Evolutionary conservation across 1,140 invertebrate genomes (phyloP).

Genomic region (Drosophila subobscura): DNA sequence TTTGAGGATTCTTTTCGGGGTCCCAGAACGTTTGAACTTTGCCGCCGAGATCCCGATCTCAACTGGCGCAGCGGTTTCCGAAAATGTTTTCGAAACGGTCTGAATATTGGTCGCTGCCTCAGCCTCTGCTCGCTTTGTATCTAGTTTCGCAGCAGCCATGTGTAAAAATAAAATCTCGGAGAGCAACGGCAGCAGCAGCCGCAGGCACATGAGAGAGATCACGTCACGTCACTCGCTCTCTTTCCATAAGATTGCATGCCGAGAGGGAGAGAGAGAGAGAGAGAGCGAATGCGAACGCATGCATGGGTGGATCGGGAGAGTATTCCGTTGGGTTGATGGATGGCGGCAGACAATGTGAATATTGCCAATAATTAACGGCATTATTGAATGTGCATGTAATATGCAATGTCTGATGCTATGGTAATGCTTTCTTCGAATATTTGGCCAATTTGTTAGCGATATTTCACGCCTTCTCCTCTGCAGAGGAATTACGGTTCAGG

Average conservation of each 20-base stretch:
- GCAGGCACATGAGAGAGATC: conserved; percentile 10
- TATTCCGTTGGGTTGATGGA: conserved; percentile 8
- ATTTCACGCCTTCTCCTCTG: conserved; percentile 36
- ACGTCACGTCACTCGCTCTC: conserved; percentile 1
- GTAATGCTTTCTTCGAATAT: conserved; percentile 42
- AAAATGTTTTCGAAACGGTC: conserved; percentile 71
- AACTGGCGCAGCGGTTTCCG: conserved; percentile 72
- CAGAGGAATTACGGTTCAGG: conserved; percentile 49
- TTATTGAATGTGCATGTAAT: conserved; percentile 59
- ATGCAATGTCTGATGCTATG: conserved; percentile 49
- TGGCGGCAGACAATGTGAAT: conserved; percentile 60
- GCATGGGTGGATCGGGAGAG: no score
- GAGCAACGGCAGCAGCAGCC: conserved; percentile 20
- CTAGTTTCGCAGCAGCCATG: conserved; percentile 76
- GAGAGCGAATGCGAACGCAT: background rate
- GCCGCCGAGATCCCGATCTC: conserved; percentile 73
- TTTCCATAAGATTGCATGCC: no score
- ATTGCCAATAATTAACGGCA: conserved; percentile 60
- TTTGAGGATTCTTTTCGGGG: conserved; percentile 28
- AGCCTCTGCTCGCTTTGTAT: conserved; percentile 54
- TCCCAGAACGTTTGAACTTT: conserved; percentile 65
- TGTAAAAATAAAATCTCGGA: conserved; percentile 79
- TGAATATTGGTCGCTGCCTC: conserved; percentile 32
- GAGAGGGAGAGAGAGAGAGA: conserved; percentile 20
- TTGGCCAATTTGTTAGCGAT: conserved; percentile 52